Evolutionary conservation across 2,113 vertebrate genomes (phyloP).

Genomic region (Anhinga rufa): DNA sequence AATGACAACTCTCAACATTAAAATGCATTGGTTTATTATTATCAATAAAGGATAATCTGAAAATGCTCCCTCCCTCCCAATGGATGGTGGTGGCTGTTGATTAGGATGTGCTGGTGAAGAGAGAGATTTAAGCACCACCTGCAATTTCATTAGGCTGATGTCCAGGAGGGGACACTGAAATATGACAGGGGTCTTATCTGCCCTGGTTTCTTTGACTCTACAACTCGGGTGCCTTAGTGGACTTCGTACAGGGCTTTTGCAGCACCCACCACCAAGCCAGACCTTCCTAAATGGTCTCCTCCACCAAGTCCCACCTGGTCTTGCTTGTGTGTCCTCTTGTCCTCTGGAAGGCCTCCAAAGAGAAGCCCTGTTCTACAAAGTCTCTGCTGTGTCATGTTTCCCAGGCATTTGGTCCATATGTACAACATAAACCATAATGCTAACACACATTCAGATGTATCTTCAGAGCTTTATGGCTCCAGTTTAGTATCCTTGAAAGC

Average conservation of each 20-base stretch:
- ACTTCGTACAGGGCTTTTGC: fast-evolving
- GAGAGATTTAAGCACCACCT: not conserved
- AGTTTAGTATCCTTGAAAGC: not conserved
- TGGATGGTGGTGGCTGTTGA: not conserved
- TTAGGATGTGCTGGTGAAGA: not conserved
- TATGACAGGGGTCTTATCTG: not conserved
- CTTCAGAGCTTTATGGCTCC: not conserved
- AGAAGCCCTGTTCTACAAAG: not conserved
- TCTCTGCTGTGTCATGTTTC: fast-evolving
- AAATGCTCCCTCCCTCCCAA: not conserved
- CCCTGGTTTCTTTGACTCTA: not conserved
- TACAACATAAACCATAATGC: not conserved
- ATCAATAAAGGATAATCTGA: not conserved
- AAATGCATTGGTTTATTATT: not conserved
- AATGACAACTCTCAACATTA: not conserved
- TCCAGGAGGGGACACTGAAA: not conserved
- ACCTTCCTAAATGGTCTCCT: not conserved
- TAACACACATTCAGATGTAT: not conserved
- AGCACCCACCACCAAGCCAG: not conserved
- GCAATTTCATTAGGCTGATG: not conserved
- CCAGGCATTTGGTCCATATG: not conserved
- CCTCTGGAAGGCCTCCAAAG: not conserved
- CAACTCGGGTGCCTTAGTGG: not conserved
- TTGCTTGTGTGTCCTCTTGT: fast-evolving
- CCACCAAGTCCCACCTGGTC: not conserved